Percentiles rank a stretch among this genome's conserved stretches.
Evolutionary conservation across 2,113 vertebrate genomes (phyloP).

Genomic region (Plectropomus leopardus): DNA sequence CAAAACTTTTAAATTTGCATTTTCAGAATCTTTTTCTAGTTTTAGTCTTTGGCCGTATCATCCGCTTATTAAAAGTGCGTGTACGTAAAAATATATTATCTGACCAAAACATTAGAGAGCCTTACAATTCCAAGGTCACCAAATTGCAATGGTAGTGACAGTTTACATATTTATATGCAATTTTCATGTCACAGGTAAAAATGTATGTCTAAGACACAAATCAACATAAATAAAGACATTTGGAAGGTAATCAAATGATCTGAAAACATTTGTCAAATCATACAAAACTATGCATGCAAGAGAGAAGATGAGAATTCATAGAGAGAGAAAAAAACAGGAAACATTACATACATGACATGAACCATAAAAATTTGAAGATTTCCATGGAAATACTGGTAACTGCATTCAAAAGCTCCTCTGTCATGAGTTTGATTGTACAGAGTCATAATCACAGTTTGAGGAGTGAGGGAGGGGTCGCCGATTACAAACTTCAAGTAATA

Average conservation of each 20-base stretch:
- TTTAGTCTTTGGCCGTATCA: not conserved
- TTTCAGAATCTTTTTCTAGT: not conserved
- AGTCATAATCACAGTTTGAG: slow-evolving; percentile 23
- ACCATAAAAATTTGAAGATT: slow-evolving; percentile 19
- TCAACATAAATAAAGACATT: slow-evolving; percentile 35
- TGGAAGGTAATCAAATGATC: slow-evolving; percentile 41
- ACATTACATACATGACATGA: slow-evolving; percentile 31
- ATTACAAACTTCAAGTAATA: slow-evolving; percentile 18
- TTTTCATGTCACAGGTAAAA: slow-evolving; percentile 9
- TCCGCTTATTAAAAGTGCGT: not conserved
- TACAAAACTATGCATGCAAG: slow-evolving; percentile 69
- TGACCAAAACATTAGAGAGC: slow-evolving; percentile 6
- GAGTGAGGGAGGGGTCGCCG: not conserved
- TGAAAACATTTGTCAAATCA: slow-evolving; percentile 52
- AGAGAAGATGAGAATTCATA: slow-evolving; percentile 36
- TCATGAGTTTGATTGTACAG: not conserved
- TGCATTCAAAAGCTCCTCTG: slow-evolving; percentile 66
- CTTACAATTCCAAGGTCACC: slow-evolving; percentile 65
- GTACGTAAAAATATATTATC: not conserved
- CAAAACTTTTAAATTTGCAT: not conserved
- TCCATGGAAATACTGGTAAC: slow-evolving; percentile 21
- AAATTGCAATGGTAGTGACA: slow-evolving; percentile 15
- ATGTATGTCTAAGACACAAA: slow-evolving; percentile 36
- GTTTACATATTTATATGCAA: slow-evolving; percentile 1
- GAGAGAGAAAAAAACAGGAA: slow-evolving; percentile 2